Evolutionary conservation across 2,113 vertebrate species (phyloP).

Genomic region (Takifugu flavidus): DNA sequence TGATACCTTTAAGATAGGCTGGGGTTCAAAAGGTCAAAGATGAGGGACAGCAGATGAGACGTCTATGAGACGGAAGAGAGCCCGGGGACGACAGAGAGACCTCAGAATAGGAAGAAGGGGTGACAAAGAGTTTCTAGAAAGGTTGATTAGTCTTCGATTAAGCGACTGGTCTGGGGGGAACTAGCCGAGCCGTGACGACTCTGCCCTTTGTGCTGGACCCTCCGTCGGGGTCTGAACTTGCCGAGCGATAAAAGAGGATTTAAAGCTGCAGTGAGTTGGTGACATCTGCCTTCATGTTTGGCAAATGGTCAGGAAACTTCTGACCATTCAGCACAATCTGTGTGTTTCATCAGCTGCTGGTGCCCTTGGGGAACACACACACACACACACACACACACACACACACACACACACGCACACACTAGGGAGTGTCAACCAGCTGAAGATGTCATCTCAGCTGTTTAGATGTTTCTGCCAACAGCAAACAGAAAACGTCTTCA

Average conservation of each 20-base stretch:
- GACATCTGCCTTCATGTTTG: neutral
- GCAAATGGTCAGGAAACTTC: slow-evolving; percentile 55
- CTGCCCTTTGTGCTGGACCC: too few relatives aligned
- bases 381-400: slow-evolving; percentile 25
- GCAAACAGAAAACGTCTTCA: neutral
- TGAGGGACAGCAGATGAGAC: slow-evolving; percentile 21
- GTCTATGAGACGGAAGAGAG: neutral
- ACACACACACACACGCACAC: slow-evolving; percentile 20
- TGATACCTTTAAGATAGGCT: neutral
- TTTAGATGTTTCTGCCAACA: slow-evolving; percentile 31
- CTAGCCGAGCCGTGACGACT: slow-evolving; percentile 27
- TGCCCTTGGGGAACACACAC: slow-evolving; percentile 24
- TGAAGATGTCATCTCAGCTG: slow-evolving; percentile 59
- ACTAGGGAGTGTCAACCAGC: slow-evolving; percentile 51
- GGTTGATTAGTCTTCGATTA: slow-evolving; percentile 62
- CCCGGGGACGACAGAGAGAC: neutral
- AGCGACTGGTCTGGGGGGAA: slow-evolving; percentile 41
- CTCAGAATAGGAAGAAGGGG: slow-evolving; percentile 22
- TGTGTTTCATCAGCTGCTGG: slow-evolving; percentile 63
- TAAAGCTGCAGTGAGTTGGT: too few relatives aligned
- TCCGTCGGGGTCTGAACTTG: too few relatives aligned
- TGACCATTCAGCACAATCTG: slow-evolving; percentile 49
- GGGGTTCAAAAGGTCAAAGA: slow-evolving; percentile 23
- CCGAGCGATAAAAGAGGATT: too few relatives aligned
- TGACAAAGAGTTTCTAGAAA: slow-evolving; percentile 14